A percentile compares a stretch with the other conserved stretches of the same genome.
These are phyloP conservation scores for Pogonocherus hispidulus DNA, from an alignment of 2,888 invertebrate genomes.

Conservation along the genomic window DNA sequence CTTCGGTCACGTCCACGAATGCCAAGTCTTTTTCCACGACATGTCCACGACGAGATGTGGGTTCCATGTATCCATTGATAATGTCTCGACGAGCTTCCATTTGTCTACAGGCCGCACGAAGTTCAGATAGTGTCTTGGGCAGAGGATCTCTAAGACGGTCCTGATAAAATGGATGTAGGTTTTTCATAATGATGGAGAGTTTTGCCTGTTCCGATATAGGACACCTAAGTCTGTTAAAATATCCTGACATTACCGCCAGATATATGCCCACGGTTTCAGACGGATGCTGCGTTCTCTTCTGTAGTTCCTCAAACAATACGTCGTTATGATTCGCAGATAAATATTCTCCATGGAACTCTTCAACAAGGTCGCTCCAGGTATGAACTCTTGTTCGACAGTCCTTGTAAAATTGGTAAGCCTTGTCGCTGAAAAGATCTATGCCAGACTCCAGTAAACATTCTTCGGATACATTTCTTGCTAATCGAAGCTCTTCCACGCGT, in stretches of 20 bases:
- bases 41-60: not conserved
- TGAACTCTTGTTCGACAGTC: constrained; percentile 1
- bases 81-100: not conserved
- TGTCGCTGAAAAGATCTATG: constrained; percentile 17
- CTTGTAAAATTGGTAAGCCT: constrained; percentile 22
- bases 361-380: constrained; percentile 20
- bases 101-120: not conserved
- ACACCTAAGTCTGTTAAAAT: constrained; percentile 13
- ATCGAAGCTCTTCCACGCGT: constrained; percentile 7
- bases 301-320: constrained; percentile 16
- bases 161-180: constrained; percentile 5
- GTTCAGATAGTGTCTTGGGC: not conserved
- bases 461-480: constrained; percentile 14
- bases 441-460: constrained; percentile 9
- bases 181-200: constrained; percentile 1
- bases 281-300: constrained; percentile 2
- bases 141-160: constrained; percentile 3
- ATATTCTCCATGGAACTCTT: constrained; percentile 22
- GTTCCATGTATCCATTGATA: not conserved
- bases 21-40: constrained; percentile 14
- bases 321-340: constrained; percentile 8
- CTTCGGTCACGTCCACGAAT: not conserved
- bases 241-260: constrained; percentile 7
- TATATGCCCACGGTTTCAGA: constrained; percentile 11
- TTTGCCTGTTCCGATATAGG: constrained; percentile 1